These are phyloP conservation scores for Collichthys lucidus DNA, from an alignment of 2,113 vertebrate genomes.

Conservation along the genomic window DNA sequence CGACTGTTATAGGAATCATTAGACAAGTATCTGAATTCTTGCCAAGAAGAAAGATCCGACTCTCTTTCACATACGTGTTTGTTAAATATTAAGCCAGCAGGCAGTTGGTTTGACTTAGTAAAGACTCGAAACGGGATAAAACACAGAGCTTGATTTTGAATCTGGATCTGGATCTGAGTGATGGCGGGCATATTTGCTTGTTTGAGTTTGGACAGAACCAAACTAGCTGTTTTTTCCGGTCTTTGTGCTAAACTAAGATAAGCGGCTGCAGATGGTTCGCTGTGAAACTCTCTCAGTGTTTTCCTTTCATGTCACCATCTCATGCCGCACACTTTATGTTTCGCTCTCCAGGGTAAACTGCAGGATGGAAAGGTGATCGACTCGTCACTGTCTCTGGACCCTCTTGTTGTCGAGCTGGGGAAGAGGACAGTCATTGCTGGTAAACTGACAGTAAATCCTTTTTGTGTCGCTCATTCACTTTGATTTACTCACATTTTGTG, in stretches of 20 bases:
- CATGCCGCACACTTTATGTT: neutral
- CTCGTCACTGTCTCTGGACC: constrained; percentile 91
- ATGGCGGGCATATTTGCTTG: too few species aligned
- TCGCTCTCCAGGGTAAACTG: constrained; percentile 87
- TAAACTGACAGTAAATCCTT: constrained; percentile 58
- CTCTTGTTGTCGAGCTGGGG: constrained; percentile 93
- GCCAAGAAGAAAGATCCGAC: neutral
- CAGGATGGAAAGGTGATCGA: constrained; percentile 93
- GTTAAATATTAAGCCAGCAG: neutral
- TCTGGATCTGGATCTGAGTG: too few species aligned
- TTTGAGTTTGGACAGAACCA: too few species aligned
- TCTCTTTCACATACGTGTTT: neutral
- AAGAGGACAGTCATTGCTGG: constrained; percentile 95
- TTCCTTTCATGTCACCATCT: too few species aligned
- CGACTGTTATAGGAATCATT: neutral
- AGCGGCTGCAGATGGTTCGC: neutral
- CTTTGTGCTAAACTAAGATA: neutral
- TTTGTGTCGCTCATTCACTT: constrained; percentile 1
- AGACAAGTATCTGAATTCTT: neutral
- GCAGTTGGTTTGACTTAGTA: neutral
- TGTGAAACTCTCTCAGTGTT: too few species aligned
- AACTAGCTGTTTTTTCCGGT: neutral
- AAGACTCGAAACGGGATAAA: neutral
- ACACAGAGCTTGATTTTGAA: neutral
- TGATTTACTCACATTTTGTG: neutral